Conservation (phyloP, 2,113 vertebrate genomes). For the Syngnathus scovelli region DNA sequence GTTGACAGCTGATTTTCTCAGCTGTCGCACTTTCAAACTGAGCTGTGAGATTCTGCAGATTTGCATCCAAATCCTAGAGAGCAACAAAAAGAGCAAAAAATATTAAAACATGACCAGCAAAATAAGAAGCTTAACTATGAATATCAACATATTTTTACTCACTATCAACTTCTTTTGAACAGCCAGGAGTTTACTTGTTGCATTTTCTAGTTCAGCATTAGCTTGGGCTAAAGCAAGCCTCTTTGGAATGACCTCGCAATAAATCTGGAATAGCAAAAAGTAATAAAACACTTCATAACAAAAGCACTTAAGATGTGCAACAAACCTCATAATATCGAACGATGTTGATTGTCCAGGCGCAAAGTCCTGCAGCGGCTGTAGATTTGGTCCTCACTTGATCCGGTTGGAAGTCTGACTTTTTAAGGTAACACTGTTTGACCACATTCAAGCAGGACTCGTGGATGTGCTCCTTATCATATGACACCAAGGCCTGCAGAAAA, state of each 20-base stretch:
- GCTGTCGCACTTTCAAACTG: conserved; percentile 73
- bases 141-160: conserved; percentile 35
- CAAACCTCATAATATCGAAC: conserved; percentile 78
- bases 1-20: conserved; percentile 75
- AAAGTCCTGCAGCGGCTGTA: conserved; percentile 80
- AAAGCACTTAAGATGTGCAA: not conserved
- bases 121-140: not conserved
- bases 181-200: conserved; percentile 69
- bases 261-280: conserved; percentile 58
- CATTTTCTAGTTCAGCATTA: conserved; percentile 72
- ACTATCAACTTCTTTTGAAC: conserved; percentile 76
- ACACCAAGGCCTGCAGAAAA: conserved; percentile 76
- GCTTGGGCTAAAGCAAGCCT: conserved; percentile 65
- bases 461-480: conserved; percentile 81
- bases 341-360: conserved; percentile 79
- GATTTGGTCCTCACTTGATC: conserved; percentile 77
- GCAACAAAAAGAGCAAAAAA: conserved; percentile 26
- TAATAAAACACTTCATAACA: not conserved
- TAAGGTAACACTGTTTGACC: conserved; percentile 76
- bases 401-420: conserved; percentile 75
- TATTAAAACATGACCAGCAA: conserved; percentile 9
- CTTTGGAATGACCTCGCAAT: conserved; percentile 79
- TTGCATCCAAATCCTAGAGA: conserved; percentile 73
- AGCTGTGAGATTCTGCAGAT: conserved; percentile 69
- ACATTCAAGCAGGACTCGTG: conserved; percentile 77